Base-by-base conservation (phyloP, 2,113 vertebrate species). In the Microcebus murinus region DNA sequence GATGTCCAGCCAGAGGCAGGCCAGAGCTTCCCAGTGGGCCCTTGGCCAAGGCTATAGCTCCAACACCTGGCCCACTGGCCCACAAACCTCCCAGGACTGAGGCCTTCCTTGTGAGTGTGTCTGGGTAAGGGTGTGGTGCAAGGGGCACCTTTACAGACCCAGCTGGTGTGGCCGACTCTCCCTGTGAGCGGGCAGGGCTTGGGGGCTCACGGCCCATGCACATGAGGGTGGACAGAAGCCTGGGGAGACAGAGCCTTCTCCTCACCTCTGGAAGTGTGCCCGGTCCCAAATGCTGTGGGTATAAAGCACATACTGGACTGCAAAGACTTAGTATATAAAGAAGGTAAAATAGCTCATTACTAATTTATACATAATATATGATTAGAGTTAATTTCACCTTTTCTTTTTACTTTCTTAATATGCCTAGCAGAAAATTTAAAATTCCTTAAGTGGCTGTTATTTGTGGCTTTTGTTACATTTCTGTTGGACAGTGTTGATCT, bases 311-410 rank as follows among this genome's bases (percentile, higher is more conserved):
- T 6, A 48, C 3, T 84, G 31, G n/a, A 42, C 83, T 85, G 92
- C 27, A 13, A 70, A 48, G 36, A 92, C 50, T 92, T 81, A 14
- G 27, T 87, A 87, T 57, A 59, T 73, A 61, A 89, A 76, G 29
- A 55, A 96, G 21, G 31, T 68, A 65, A 91, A 89, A 76, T 80
- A 93, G 61, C 13, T 63, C 11, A 45, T 91, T 92, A 83, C 45
- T 91, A 67, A 87, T 57, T 39, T 82, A 9, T 9, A 73, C 76
- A 34, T 77, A 27, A 27, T 73, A 3, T 29, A 77, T 77, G 68
- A 65, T 70, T 36, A 70, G 71, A 73, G 29, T 82, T 94, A 39
- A 27, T 71, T 81, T 61, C 11, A 42, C 63, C 27, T 88, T 87
- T 74, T 77, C 74, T 34, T 52, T 61, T 39, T 45, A 23, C 5